A percentile compares a stretch with the other conserved stretches of the same genome.
These are phyloP conservation scores for Pristionchus maxplancki DNA, from an alignment of 2,888 invertebrate species.

Conservation along the genomic window DNA sequence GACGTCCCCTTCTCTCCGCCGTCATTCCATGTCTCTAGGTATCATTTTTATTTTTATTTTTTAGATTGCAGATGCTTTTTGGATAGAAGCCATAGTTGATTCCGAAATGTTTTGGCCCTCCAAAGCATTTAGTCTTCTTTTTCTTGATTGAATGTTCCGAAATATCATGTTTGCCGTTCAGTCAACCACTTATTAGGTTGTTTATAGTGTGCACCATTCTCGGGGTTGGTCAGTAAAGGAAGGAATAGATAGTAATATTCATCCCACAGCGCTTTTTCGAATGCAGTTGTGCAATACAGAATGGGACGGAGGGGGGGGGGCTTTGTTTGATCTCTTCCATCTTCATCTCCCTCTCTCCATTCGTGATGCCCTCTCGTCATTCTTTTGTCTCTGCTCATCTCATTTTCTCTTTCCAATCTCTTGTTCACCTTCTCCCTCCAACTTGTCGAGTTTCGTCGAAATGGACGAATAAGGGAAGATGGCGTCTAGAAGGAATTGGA, in stretches of 20 bases:
- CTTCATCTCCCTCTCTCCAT: not conserved
- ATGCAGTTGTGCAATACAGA: not conserved
- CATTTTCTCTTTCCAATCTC: conserved; percentile 2
- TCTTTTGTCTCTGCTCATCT: not conserved
- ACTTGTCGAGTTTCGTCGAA: not conserved
- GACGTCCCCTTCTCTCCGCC: conserved; percentile 48
- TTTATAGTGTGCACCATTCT: not conserved
- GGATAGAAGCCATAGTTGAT: not conserved
- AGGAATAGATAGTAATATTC: not conserved
- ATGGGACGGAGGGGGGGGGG: not conserved
- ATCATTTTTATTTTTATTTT: not conserved
- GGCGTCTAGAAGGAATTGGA: not conserved
- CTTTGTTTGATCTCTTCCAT: conserved; percentile 19
- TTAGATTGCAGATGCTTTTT: not conserved
- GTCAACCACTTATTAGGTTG: not conserved
- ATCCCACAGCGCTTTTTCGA: not conserved
- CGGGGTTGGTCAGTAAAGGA: not conserved
- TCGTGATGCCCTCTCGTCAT: not conserved
- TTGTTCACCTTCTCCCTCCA: not conserved
- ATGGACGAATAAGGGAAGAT: not conserved
- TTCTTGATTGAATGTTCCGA: not conserved
- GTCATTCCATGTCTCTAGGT: conserved; percentile 17
- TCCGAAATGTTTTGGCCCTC: not conserved
- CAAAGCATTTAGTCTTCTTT: not conserved
- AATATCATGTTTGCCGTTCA: not conserved